Evolutionary conservation across 2,797 vertebrate species (phyloP).

Genomic region (Platalea minor): DNA sequence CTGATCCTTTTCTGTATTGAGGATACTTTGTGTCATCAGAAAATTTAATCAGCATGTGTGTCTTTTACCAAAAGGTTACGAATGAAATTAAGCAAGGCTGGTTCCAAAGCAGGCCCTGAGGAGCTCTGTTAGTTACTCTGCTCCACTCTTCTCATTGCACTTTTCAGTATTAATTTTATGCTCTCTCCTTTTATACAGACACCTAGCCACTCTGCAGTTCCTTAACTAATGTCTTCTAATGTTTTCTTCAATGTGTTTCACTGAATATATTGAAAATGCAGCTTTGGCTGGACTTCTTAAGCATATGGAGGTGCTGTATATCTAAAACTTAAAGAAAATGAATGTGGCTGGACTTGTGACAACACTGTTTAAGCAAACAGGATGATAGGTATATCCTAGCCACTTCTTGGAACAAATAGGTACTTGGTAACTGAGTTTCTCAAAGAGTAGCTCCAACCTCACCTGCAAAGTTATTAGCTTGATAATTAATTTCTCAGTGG

Average conservation of each 20-base stretch:
- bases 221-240: not conserved
- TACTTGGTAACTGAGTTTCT: not conserved
- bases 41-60: not conserved
- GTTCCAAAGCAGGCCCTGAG: not conserved
- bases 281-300: not conserved
- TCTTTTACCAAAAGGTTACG: not conserved
- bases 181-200: not conserved
- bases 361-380: not conserved
- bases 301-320: not conserved
- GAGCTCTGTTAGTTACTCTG: not conserved
- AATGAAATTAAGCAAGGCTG: not conserved
- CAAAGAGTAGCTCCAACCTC: not conserved
- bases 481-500: not conserved
- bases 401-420: not conserved
- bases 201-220: not conserved
- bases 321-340: not conserved
- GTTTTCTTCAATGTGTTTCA: not conserved
- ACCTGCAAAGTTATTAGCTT: not conserved
- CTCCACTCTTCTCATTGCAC: not conserved
- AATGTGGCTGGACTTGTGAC: not conserved
- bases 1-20: not conserved
- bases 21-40: not conserved
- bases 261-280: not conserved
- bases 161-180: not conserved
- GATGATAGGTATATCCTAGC: not conserved